Evolutionary conservation across 1,140 invertebrate species (phyloP).

Genomic region (Magallana ariakensis): DNA sequence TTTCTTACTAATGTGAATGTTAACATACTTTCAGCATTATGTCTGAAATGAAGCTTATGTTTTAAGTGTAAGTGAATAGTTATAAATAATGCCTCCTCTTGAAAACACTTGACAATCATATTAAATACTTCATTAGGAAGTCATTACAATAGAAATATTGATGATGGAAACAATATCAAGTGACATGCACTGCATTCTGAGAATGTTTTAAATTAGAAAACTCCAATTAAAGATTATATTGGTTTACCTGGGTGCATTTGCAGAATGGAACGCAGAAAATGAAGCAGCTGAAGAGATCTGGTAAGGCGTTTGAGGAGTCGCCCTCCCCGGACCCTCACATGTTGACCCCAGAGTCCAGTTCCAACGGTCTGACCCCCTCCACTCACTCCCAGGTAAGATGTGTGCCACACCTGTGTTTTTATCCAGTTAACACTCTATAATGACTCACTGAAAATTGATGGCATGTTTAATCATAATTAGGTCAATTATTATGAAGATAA

Average conservation of each 20-base stretch:
- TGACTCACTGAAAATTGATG: too few species aligned
- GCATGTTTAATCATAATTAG: too few species aligned
- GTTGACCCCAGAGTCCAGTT: not conserved
- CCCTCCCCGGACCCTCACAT: constrained; percentile 50
- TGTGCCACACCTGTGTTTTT: too few species aligned
- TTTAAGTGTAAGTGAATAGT: not conserved
- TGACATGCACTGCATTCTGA: not conserved
- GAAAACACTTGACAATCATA: not conserved
- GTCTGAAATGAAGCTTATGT: not conserved
- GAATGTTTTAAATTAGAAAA: not conserved
- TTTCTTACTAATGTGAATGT: not conserved
- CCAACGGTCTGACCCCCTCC: constrained; percentile 2
- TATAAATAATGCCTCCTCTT: not conserved
- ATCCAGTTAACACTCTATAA: too few species aligned
- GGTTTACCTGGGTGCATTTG: not conserved
- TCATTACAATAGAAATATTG: not conserved
- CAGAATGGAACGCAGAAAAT: constrained; percentile 47
- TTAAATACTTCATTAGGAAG: constrained; percentile 1
- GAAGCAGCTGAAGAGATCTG: constrained; percentile 48
- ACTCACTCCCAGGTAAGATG: not conserved
- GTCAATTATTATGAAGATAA: too few species aligned
- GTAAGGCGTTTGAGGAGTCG: constrained; percentile 54
- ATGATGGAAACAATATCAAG: not conserved
- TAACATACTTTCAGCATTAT: not conserved
- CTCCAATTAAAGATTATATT: not conserved